Base-by-base conservation (phyloP, 2,888 invertebrate genomes). In the Drosophila nr. perissopoda region DNA sequence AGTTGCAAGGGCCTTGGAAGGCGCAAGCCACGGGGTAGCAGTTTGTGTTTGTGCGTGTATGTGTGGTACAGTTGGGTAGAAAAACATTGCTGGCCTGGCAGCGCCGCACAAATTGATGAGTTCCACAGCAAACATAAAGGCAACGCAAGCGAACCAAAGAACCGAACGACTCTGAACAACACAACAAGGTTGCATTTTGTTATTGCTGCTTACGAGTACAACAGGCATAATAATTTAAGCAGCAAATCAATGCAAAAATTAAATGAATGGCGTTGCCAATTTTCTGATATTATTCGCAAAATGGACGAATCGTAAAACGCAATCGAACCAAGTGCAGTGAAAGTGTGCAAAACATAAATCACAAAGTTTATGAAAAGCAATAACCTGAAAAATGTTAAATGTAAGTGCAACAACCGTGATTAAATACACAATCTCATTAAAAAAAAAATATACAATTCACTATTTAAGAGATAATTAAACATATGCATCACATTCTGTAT, bases 51-150 rank as follows among this genome's bases (percentile, higher is more conserved):
- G 74, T 81, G 68, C 75, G 81, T 81, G 73, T 82, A 81, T 83
- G 81, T 82, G 78, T 83, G 84, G 86, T 86, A 86, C 86, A 86
- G 86, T 86, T 86, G 86, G 86, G 86, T 86, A 88, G 78, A 90
- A 86, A 90, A 88, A 74, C 84, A 81, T 78, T 73, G 75, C 71
- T 73, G 57, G 80, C 75, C 79, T 79, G 82, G 72, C 82, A 75
- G 81, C 71, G 64, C 82, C 82, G 75, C 63, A 81, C 68, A 62
- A 70, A 64, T 70, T 74, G 59, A 36, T 57, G 64, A 63, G 66
- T 49, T 70, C 56, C 54, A 68, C 21, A 78, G 65, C 59, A 58
- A 62, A 49, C 29, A 52, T 10, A 61, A 69, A 67, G 59, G 53
- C 7, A 65, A 34, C 46, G 58, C 46, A 57, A 53, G 53, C 56